These are phyloP conservation scores for Bruchidius siliquastri DNA, from an alignment of 2,888 invertebrate genomes.

Conservation along the genomic window DNA sequence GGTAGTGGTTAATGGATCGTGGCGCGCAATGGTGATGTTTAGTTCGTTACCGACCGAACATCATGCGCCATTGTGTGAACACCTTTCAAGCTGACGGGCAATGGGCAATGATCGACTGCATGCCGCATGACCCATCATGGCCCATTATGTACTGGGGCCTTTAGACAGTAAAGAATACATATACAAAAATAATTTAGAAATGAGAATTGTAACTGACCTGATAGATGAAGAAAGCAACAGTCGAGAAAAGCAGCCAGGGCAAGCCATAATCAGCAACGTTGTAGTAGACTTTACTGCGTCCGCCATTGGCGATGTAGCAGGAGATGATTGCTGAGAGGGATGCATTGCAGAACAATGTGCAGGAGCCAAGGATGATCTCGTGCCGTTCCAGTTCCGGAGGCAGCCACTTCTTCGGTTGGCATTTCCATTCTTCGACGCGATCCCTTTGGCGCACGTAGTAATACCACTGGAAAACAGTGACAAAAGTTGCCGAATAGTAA, in stretches of 20 bases:
- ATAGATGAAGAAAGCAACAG: constrained; percentile 60
- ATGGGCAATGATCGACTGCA: too few species aligned
- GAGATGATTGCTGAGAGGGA: constrained; percentile 57
- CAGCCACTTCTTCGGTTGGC: constrained; percentile 66
- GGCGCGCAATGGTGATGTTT: too few species aligned
- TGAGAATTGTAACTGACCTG: constrained; percentile 51
- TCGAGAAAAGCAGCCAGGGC: constrained; percentile 62
- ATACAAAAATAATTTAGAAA: too few species aligned
- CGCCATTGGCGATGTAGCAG: constrained; percentile 64
- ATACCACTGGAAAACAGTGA: constrained; percentile 65
- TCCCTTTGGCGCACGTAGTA: constrained; percentile 62
- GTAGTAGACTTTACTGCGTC: constrained; percentile 62
- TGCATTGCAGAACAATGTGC: constrained; percentile 55
- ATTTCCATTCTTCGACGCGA: constrained; percentile 65
- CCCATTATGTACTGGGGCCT: too few species aligned
- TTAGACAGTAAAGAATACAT: too few species aligned
- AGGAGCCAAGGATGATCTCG: constrained; percentile 61
- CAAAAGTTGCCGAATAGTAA: too few species aligned
- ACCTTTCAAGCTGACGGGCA: too few species aligned
- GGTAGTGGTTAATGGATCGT: too few species aligned
- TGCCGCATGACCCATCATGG: too few species aligned
- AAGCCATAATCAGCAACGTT: constrained; percentile 58
- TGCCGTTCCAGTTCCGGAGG: constrained; percentile 63
- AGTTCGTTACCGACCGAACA: too few species aligned
- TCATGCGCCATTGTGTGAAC: too few species aligned